A percentile compares a stretch with the other conserved stretches of the same genome.
Evolutionary conservation across 2,888 invertebrate genomes (phyloP).

Genomic region (Scotopteryx bipunctaria): DNA sequence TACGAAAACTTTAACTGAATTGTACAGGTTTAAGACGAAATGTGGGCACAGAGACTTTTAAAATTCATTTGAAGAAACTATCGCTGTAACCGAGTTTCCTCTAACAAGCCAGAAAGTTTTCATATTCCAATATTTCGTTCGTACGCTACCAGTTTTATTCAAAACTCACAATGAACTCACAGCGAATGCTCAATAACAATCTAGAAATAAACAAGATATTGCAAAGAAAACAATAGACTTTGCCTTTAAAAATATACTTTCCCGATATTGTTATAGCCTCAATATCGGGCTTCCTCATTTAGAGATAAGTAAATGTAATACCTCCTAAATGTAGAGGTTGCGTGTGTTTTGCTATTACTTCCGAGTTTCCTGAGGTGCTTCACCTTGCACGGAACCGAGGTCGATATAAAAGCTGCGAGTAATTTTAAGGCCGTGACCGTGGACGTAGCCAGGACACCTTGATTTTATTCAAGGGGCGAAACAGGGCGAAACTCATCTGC

Average conservation of each 20-base stretch:
- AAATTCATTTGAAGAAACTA: no score
- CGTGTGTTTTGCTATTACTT: conserved; percentile 67
- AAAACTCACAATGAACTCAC: no score
- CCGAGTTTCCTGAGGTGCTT: conserved; percentile 52
- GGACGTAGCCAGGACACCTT: conserved; percentile 12
- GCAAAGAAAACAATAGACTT: no score
- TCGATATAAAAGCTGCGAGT: conserved; percentile 58
- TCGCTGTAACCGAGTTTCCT: no score
- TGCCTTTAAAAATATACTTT: neutral
- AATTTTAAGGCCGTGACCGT: conserved; percentile 51
- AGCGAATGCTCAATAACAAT: no score
- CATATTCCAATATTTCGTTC: neutral
- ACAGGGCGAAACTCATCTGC: neutral
- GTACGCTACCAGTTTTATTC: neutral
- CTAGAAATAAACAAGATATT: neutral
- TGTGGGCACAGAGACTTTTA: no score
- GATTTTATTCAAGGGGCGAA: neutral
- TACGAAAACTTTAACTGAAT: conserved; percentile 2
- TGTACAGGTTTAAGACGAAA: conserved; percentile 1
- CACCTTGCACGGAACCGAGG: conserved; percentile 65
- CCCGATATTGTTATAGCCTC: conserved; percentile 11
- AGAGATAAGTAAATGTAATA: conserved; percentile 33
- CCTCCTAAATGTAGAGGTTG: conserved; percentile 59
- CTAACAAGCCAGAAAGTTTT: neutral
- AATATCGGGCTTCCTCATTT: conserved; percentile 43